phyloP scores from a whole-genome alignment of 2,113 vertebrate species.

The Gymnorhina tibicen region DNA sequence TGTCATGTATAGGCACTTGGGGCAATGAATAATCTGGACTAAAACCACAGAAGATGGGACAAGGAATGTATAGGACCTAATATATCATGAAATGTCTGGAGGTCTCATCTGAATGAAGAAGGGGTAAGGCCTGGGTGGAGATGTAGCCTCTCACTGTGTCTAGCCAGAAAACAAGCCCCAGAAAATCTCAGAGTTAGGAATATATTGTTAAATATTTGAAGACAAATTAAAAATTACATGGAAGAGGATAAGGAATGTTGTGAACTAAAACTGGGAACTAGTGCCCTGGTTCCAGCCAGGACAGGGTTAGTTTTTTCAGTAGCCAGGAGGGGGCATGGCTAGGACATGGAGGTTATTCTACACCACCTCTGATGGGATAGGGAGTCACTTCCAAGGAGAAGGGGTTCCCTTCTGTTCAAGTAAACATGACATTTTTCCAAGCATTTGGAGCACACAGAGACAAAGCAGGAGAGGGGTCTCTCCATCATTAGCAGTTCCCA shows the following conservation, averaged over 20 bases:
- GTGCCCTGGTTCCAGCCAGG: neutral
- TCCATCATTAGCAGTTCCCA: neutral
- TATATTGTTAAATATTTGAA: neutral
- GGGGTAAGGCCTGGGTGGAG: neutral
- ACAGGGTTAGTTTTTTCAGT: neutral
- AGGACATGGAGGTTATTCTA: neutral
- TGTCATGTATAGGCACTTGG: neutral
- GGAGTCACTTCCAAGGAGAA: neutral
- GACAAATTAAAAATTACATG: neutral
- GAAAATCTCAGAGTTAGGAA: neutral
- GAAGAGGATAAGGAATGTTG: neutral
- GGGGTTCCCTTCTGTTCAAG: neutral
- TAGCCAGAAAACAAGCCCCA: neutral
- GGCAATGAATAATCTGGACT: neutral
- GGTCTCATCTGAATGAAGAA: neutral
- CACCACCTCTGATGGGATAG: no score
- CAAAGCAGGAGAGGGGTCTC: neutral
- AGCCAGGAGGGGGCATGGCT: neutral
- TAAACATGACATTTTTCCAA: accelerated
- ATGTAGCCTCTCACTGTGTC: neutral
- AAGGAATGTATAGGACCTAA: neutral
- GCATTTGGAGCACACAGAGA: neutral
- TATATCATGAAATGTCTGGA: neutral
- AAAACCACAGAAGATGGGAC: neutral
- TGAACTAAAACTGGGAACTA: neutral